phyloP scores from a whole-genome alignment of 2,888 invertebrate species.

The Caenorhabditis zanzibari region DNA sequence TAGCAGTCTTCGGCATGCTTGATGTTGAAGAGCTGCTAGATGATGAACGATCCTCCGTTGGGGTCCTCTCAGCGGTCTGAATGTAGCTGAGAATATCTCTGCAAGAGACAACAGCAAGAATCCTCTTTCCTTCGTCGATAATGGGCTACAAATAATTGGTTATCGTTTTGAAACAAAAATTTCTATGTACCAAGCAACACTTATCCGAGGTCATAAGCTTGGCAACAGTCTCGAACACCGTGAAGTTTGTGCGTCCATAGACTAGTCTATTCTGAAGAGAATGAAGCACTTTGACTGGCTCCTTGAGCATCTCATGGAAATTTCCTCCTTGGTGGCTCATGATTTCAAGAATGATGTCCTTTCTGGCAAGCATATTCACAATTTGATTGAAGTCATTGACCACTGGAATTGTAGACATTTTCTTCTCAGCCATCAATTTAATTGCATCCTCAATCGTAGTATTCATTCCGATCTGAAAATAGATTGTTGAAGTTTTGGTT shows the following conservation, averaged over 20 bases:
- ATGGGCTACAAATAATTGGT: constrained; percentile 65
- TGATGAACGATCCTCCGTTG: constrained; percentile 52
- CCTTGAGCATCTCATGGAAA: constrained; percentile 73
- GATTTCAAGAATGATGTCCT: constrained; percentile 76
- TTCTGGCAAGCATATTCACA: constrained; percentile 72
- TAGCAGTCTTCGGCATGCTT: constrained; percentile 41
- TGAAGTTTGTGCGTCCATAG: constrained; percentile 64
- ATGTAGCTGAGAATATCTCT: constrained; percentile 80
- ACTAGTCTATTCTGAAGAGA: constrained; percentile 52
- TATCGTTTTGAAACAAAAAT: neutral
- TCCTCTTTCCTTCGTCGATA: constrained; percentile 70
- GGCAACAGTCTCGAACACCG: constrained; percentile 73
- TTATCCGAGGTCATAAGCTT: constrained; percentile 71
- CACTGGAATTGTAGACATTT: constrained; percentile 77
- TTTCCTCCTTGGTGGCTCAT: constrained; percentile 69
- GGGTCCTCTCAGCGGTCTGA: constrained; percentile 65
- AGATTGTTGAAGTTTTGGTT: constrained; percentile 1
- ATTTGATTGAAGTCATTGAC: constrained; percentile 72
- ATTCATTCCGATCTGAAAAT: constrained; percentile 71
- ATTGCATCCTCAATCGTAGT: constrained; percentile 71
- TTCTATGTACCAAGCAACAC: constrained; percentile 61
- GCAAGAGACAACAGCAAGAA: constrained; percentile 78
- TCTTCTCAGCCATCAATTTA: constrained; percentile 73
- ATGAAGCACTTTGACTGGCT: constrained; percentile 71
- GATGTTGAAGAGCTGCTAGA: constrained; percentile 51